phyloP scores from a whole-genome alignment of 2,888 invertebrate genomes.

The Nowickia ferox region DNA sequence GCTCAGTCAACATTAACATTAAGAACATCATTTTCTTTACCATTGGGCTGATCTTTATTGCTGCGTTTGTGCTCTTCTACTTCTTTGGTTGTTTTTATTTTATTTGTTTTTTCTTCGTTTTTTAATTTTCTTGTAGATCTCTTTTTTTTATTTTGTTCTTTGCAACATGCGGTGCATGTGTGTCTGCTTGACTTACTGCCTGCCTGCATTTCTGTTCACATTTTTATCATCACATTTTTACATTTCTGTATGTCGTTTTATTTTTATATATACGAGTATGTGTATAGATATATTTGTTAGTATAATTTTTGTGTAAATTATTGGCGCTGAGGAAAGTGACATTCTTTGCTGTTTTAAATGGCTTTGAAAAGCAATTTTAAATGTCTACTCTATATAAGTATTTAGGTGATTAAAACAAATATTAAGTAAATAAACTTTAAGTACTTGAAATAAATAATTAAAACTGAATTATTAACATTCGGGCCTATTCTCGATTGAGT shows the following conservation, averaged over 20 bases:
- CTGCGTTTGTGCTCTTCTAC: background rate
- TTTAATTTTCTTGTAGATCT: conserved; percentile 31
- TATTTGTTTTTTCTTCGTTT: background rate
- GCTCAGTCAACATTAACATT: conserved; percentile 65
- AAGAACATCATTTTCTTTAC: conserved; percentile 60
- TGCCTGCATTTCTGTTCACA: conserved; percentile 74
- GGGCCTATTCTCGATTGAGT: no score
- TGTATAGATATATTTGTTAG: background rate
- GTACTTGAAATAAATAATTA: no score
- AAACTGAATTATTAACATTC: no score
- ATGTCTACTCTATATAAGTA: background rate
- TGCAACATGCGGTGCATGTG: conserved; percentile 69
- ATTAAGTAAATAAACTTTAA: no score
- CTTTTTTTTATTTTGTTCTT: background rate
- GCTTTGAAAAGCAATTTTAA: background rate
- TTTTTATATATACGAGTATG: background rate
- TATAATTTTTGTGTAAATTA: conserved; percentile 15
- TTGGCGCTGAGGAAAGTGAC: conserved; percentile 47
- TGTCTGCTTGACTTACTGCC: conserved; percentile 72
- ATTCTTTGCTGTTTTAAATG: conserved; percentile 19
- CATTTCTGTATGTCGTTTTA: conserved; percentile 64
- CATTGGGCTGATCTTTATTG: conserved; percentile 46
- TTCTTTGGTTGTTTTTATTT: background rate
- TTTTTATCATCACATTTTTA: conserved; percentile 73
- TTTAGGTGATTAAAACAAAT: background rate